These are phyloP conservation scores for Argyra leucocephala DNA, from an alignment of 2,888 invertebrate species.

Conservation along the genomic window DNA sequence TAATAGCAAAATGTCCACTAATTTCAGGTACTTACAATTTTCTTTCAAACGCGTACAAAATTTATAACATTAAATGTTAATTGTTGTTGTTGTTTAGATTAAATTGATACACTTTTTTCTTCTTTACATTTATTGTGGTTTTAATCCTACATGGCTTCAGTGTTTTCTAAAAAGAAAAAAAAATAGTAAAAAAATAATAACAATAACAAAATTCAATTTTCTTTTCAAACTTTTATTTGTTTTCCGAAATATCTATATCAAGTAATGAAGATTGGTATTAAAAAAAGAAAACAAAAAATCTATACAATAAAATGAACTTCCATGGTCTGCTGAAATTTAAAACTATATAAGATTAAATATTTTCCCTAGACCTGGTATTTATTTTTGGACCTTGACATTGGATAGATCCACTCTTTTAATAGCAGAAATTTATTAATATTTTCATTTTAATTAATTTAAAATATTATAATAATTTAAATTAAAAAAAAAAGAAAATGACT, in stretches of 20 bases:
- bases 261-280: too few species aligned
- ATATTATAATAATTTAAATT: too few species aligned
- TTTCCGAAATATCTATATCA: background rate
- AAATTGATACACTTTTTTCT: background rate
- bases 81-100: background rate
- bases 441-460: too few species aligned
- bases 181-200: too few species aligned
- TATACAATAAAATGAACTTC: background rate
- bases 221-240: background rate
- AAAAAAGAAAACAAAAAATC: too few species aligned
- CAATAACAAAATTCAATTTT: too few species aligned
- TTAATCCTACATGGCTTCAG: background rate
- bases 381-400: constrained; percentile 7
- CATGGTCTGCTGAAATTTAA: constrained; percentile 3
- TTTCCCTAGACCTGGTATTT: background rate
- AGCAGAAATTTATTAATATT: too few species aligned
- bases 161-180: background rate
- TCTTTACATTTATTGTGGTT: background rate
- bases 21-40: background rate
- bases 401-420: background rate
- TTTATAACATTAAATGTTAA: background rate
- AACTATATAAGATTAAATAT: constrained; percentile 11
- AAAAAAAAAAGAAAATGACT: too few species aligned
- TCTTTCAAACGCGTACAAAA: too few species aligned
- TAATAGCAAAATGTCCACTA: background rate